phyloP scores from a whole-genome alignment of 1,140 invertebrate genomes.

The Hycleus phaleratus region DNA sequence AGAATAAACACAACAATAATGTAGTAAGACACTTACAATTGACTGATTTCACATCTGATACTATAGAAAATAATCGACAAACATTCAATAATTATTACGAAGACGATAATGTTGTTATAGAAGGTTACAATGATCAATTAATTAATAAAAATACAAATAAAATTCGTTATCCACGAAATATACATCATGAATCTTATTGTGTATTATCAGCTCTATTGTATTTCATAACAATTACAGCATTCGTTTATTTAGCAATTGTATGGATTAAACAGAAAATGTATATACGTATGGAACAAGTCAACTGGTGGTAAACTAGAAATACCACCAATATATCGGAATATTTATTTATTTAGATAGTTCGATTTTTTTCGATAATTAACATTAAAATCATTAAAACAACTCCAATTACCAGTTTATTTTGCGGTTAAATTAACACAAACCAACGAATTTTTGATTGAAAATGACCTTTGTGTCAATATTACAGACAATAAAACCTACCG shows the following conservation, averaged over 20 bases:
- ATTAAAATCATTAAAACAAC: background rate
- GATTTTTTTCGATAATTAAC: constrained; percentile 1
- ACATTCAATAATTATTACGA: constrained; percentile 22
- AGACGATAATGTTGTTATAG: constrained; percentile 25
- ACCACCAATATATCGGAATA: background rate
- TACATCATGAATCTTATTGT: constrained; percentile 32
- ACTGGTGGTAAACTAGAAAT: constrained; percentile 35
- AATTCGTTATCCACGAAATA: constrained; percentile 13
- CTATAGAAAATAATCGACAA: constrained; percentile 15
- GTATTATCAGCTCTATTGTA: constrained; percentile 38
- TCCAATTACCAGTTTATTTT: too few species aligned
- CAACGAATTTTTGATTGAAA: too few species aligned
- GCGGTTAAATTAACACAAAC: too few species aligned
- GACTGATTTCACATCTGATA: constrained; percentile 16
- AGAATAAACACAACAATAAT: background rate
- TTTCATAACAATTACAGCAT: constrained; percentile 38
- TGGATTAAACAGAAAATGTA: constrained; percentile 40
- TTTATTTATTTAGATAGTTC: background rate
- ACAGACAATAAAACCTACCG: too few species aligned
- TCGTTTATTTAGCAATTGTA: constrained; percentile 36
- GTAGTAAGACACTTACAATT: constrained; percentile 15
- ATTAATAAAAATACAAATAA: constrained; percentile 4
- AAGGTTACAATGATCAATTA: constrained; percentile 21
- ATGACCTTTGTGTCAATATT: too few species aligned
- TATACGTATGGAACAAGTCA: constrained; percentile 36